Base-by-base conservation (phyloP, 2,797 vertebrate species). In the Pangasius krempfi region DNA sequence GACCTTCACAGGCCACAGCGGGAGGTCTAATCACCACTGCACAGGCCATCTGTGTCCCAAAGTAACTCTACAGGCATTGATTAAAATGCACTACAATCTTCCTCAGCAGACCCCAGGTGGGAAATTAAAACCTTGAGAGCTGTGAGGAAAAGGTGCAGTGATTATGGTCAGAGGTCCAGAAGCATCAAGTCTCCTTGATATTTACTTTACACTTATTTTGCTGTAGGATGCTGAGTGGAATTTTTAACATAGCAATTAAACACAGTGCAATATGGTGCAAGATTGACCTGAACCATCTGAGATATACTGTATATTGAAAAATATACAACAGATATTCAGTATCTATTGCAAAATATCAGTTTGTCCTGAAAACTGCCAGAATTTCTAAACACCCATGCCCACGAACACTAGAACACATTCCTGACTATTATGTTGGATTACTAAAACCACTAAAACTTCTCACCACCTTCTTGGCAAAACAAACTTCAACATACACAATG, bases 31-130 rank as follows among this genome's bases (percentile, higher is more conserved):
- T 90, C 68, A 87, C 87, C 89, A 81, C 33, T 82, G 88, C 40
- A 80, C 66, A 47, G 62, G 56, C 91, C 91, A 93, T 91, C 92
- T 93, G 93, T 89, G 87, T 40, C 70, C 73, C 88, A 78, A 37
- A 87, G 37, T 86, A 86, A 85, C 91, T 85, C 93, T 88, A 90
- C 91, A 90, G 91, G 91, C 90, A 90, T 88, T 92, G 85, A 92
- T 92, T 92, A 93, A 92, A 92, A 87, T 86, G 37, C 90, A 82
- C 89, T 87, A 56, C 87, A 90, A 85, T 50, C 84, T 4, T 75
- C 87, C 88, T 83, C 54, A n/a, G 56, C 20, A 22, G 56, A 79
- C 90, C 86, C 68, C 40, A 82, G 89, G 92, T 75, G 91, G 91
- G 91, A 88, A 88, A 92, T 92, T 92, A 92, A 92, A 92, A 92